Conservation (phyloP, 1,140 invertebrate species). For the Leptoteleia sp. region DNA sequence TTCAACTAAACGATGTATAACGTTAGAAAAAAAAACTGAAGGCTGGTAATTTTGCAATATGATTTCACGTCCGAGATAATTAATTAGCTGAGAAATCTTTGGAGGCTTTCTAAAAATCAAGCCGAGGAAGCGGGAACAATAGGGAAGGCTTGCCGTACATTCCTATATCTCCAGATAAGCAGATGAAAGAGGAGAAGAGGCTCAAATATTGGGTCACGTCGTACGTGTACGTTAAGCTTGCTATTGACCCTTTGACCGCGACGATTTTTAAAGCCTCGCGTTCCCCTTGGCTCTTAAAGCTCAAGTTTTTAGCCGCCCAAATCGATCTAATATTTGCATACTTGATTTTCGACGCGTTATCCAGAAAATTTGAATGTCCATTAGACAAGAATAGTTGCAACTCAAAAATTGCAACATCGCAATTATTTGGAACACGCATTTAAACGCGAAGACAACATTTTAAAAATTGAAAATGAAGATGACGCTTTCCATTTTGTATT, state of each 20-base stretch:
- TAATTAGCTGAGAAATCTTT: conserved; percentile 40
- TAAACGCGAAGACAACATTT: no score
- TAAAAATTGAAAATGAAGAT: no score
- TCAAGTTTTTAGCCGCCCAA: conserved; percentile 14
- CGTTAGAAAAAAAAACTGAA: conserved; percentile 6
- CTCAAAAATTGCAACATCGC: conserved; percentile 4
- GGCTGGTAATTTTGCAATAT: conserved; percentile 1
- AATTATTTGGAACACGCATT: neutral
- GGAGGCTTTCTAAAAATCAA: conserved; percentile 11
- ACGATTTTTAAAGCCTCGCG: conserved; percentile 20
- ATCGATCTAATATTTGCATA: conserved; percentile 38
- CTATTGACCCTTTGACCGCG: conserved; percentile 52
- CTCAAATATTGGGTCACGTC: conserved; percentile 44
- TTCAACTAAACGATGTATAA: no score
- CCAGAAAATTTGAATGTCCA: conserved; percentile 29
- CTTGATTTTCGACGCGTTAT: conserved; percentile 30
- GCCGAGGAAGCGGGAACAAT: conserved; percentile 23
- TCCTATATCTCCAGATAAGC: conserved; percentile 41
- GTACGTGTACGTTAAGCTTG: conserved; percentile 21
- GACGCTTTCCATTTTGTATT: no score
- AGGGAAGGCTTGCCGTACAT: conserved; percentile 27
- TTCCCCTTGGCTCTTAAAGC: neutral
- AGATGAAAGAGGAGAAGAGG: conserved; percentile 34
- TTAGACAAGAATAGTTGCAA: conserved; percentile 29
- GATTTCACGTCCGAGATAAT: conserved; percentile 26